These are phyloP conservation scores for Acropternis orthonyx DNA, from an alignment of 2,797 vertebrate genomes.

Conservation along the genomic window DNA sequence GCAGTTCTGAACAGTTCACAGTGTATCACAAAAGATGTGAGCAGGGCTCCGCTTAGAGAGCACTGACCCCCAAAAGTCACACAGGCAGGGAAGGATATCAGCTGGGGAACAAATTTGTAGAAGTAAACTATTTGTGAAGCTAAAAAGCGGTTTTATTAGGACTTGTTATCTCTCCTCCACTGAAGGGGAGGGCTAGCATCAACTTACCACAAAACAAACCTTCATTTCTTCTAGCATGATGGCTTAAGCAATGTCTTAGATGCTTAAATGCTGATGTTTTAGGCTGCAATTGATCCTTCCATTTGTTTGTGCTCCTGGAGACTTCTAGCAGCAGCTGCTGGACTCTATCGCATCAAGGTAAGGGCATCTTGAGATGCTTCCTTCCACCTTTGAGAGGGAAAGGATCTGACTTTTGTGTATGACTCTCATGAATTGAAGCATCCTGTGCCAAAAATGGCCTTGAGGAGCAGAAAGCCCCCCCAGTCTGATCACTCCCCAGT, in stretches of 20 bases:
- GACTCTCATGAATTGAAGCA: not conserved
- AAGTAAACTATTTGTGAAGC: not conserved
- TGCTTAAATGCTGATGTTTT: not conserved
- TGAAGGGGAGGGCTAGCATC: not conserved
- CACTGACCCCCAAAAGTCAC: not conserved
- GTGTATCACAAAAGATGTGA: fast-evolving
- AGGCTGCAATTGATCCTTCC: not conserved
- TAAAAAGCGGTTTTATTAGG: not conserved
- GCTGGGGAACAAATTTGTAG: not conserved
- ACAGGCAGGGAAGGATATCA: not conserved
- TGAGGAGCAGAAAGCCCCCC: not conserved
- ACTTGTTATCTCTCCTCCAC: not conserved
- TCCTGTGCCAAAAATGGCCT: not conserved
- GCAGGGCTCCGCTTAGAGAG: not conserved
- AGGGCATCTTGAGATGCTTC: not conserved
- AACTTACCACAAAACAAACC: not conserved
- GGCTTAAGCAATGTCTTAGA: not conserved
- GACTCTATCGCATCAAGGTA: not conserved
- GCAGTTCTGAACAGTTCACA: not conserved
- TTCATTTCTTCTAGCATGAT: not conserved
- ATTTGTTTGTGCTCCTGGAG: not conserved
- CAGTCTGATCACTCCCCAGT: not conserved
- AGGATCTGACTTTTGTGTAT: not conserved
- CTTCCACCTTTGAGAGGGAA: not conserved
- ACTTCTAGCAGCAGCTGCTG: not conserved